Base-by-base conservation (phyloP, 2,888 invertebrate genomes). In the Gari tellinella region DNA sequence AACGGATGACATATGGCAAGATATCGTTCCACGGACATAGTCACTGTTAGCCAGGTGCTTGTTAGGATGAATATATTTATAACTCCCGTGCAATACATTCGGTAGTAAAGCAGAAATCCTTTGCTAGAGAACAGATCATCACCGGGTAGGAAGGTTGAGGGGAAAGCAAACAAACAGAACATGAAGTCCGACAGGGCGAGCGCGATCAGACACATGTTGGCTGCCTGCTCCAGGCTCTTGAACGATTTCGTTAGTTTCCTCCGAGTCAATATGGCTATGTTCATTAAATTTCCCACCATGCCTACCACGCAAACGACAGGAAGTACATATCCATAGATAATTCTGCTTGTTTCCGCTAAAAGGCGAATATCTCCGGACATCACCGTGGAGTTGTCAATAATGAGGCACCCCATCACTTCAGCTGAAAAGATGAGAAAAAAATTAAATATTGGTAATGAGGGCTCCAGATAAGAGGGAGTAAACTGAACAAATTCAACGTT, bases 161-260 rank as follows among this genome's bases (percentile, higher is more conserved):
- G 95, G 95, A 46, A 95, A 94, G 88, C 90, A 61, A 89, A 83
- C n/a, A 88, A 61, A 76, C 90, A 90, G 66, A 89, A 90, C 87
- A 95, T 92, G 60, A 96, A 93, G 41, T 96, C 95, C 15, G 96
- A 95, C 2, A 95, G 94, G n/a, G 96, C 96, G 88, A 96, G 94
- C 60, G 95, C 95, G 94, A 93, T 90, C 21, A 93, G 84, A 95
- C 92, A 96, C 90, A 95, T 94, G 91, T 96, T 96, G 45, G 96
- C 96, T 0, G 95, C 95, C 46, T 95, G 95, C 83, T 95, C 94
- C 94, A 96, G 95, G 84, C 95, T 95, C 74, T 95, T 94, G 81
- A 90, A 86, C 7, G 90, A 88, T 45, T 85, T 85, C 55, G 85
- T 84, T 19, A 91, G 76, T 73, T 89, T 89, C 25, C 90, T 80